Conservation (phyloP, 2,113 vertebrate genomes). For the Diglossa brunneiventris region DNA sequence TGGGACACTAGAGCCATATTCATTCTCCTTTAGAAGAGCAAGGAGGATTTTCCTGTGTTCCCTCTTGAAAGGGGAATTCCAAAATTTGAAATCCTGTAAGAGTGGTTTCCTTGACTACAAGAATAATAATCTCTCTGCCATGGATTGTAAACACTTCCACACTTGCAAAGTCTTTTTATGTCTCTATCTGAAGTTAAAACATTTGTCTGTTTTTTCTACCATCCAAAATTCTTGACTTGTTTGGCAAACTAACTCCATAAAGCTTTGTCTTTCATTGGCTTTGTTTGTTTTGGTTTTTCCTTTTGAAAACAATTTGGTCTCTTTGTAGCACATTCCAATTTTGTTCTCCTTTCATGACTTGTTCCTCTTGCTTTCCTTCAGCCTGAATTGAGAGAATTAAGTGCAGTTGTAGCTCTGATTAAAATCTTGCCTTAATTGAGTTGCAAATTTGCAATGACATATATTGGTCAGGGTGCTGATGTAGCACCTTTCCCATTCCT, state of each 20-base stretch:
- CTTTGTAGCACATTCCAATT: background rate
- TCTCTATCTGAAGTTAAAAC: background rate
- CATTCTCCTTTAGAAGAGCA: background rate
- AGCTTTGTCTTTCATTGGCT: background rate
- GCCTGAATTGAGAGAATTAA: background rate
- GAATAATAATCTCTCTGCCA: background rate
- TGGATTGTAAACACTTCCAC: background rate
- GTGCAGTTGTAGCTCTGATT: constrained; percentile 15
- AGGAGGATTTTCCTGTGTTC: background rate
- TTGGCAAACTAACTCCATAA: background rate
- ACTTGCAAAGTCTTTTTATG: background rate
- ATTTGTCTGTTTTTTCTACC: background rate
- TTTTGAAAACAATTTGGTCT: constrained; percentile 5
- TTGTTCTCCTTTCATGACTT: constrained; percentile 5
- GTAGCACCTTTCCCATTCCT: background rate
- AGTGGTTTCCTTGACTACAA: constrained; percentile 9
- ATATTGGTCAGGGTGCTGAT: background rate
- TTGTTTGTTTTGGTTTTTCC: constrained; percentile 23
- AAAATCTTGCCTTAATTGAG: constrained; percentile 31
- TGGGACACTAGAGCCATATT: background rate
- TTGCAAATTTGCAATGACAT: constrained; percentile 40
- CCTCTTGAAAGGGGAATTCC: background rate
- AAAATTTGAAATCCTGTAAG: background rate
- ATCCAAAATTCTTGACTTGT: background rate
- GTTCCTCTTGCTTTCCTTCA: background rate